Base-by-base conservation (phyloP, 2,113 vertebrate species). In the Melanostigma gelatinosum region DNA sequence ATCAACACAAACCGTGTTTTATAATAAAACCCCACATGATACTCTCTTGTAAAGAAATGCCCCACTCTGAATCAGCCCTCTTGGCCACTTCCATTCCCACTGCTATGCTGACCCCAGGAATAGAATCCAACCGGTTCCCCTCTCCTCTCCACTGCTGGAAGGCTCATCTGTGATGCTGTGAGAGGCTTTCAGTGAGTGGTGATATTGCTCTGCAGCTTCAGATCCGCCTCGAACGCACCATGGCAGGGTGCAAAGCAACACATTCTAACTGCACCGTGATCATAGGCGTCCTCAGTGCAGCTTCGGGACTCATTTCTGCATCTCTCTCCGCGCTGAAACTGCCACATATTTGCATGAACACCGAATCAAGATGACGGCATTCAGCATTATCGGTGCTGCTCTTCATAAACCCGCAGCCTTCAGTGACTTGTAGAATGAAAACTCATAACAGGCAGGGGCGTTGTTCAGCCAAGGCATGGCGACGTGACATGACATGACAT, bases 81-180 rank as follows among this genome's bases (percentile, higher is more conserved):
- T 54, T 18, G 22, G 61, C 44, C 82, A 61, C 70, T 74, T 83
- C 72, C 42, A 72, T 87, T 80, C 76, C 64, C 65, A 60, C 34
- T 62, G 72, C 65, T 57, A 72, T 52, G 44, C 50, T 48, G 66
- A 77, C 83, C 75, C 50, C 50, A 48, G 65, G 72, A 57, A 82
- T 32, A 68, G 58, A 75, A 82, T 70, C 58, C 77, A 76, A 81
- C 61, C 66, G 62, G 72, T 81, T 57, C 58, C 42, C 8, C n/a
- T 74, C 62, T 75, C 36, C 15, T 52, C 54, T 82, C 24, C 46
- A 50, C 66, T 27, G 13, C 71, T 61, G 70, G 54, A 61, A 38
- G 34, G 34, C 58, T 72, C 27, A 32, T 71, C 36, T 68, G 36
- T 68, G 50, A 64, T 72, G n/a, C 60, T 60, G 73, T 61, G 44